Evolutionary conservation across 2,888 invertebrate genomes (phyloP), one percentile per base, ranked within the genome.

Genomic region (Trimorus sp.): DNA sequence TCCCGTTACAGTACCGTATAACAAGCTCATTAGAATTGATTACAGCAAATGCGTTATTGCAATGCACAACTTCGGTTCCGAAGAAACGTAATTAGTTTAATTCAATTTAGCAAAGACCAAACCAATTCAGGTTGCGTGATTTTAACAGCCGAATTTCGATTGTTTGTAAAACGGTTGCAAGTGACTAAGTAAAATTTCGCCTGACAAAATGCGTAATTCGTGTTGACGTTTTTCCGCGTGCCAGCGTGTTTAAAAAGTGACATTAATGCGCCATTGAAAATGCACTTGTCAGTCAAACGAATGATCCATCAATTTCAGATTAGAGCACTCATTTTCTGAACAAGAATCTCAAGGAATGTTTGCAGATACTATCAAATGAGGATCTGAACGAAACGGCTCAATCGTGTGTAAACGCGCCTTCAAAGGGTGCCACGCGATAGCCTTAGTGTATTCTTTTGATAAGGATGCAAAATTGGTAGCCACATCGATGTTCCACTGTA

Each of bases 401-500:
- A 78, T 71, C 78, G 63, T 65, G 69, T 77, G 70, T 63, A 70
- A 77, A 70, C 56, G 62, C 45, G 42, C 58, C 69, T 70, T 77
- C 77, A 77, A 77, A 70, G 70, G 53, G 58, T 54, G 58, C 65
- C 51, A 56, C 59, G 54, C 65, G 59, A 77, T 77, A 77, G 65
- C 65, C 63, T 77, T 70, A 58, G 65, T 59, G 65, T 77, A 70
- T 77, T 70, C 70, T 70, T 77, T 77, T 77, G 70, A 77, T 77
- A 77, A 77, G 59, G 45, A 65, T 14, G 58, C 48, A 37, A 56
- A 77, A 70, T 59, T 63, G 59, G 14, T 70, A 70, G 49, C 65
- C 40, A 26, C 49, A n/a, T 49, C 56, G 49, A 36, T 54, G 38
- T 49, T 59, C 8, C 40, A 49, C 60, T 68, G 15, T 58, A 51